A percentile compares a stretch with the other conserved stretches of the same genome.
Conservation (phyloP, 1,140 invertebrate species). For the Drosophila pachea region DNA sequence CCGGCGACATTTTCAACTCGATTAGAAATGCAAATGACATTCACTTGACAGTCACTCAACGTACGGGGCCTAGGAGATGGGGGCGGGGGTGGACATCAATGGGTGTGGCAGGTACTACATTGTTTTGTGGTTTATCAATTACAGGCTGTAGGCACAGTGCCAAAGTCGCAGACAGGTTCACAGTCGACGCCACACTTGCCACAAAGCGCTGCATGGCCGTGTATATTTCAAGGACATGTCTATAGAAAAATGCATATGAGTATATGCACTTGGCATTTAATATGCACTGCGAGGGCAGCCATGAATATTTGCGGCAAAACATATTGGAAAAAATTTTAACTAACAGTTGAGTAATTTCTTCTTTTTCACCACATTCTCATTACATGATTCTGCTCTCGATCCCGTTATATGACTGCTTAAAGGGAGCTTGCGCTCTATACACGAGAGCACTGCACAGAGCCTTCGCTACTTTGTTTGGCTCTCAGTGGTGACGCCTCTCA, state of each 20-base stretch:
- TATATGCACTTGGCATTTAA: conserved; percentile 35
- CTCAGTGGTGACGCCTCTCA: no score
- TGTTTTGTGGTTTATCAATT: conserved; percentile 34
- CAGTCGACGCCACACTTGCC: conserved; percentile 34
- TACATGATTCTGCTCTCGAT: background rate
- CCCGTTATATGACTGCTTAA: background rate
- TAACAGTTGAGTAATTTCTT: background rate
- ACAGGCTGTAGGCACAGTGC: conserved; percentile 32
- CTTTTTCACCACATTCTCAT: no score
- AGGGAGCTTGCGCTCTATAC: no score
- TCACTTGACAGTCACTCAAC: conserved; percentile 19
- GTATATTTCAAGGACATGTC: conserved; percentile 40
- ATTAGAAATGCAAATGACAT: conserved; percentile 67
- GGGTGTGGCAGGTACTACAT: no score
- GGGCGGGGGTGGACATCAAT: background rate
- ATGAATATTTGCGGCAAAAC: background rate
- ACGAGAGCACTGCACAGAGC: no score
- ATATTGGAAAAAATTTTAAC: background rate
- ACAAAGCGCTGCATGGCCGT: conserved; percentile 24
- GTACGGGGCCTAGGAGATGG: background rate
- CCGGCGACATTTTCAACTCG: conserved; percentile 51
- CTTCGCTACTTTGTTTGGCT: no score
- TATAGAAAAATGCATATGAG: conserved; percentile 21
- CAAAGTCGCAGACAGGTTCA: conserved; percentile 34
- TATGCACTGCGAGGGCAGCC: conserved; percentile 24